phyloP scores from a whole-genome alignment of 2,797 vertebrate species.

The Tamandua tetradactyla region DNA sequence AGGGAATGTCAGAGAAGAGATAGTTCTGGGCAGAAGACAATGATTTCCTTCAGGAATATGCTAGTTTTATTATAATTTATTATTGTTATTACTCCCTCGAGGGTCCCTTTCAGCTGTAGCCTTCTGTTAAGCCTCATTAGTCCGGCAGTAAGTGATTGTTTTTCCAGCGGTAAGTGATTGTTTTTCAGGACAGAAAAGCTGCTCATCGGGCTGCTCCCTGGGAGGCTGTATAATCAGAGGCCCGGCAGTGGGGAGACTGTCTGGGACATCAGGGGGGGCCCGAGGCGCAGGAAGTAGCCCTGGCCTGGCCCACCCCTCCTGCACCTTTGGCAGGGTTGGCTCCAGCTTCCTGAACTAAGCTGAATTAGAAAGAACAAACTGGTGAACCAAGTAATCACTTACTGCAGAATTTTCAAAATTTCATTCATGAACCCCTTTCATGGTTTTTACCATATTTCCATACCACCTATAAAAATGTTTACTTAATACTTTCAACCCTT shows the following conservation, averaged over 20 bases:
- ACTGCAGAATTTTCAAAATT: slow-evolving; percentile 39
- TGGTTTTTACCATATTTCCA: neutral
- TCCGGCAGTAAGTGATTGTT: slow-evolving; percentile 1
- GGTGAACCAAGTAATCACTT: neutral
- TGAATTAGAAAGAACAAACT: slow-evolving; percentile 33
- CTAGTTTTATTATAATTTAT: slow-evolving; percentile 20
- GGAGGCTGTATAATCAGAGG: neutral
- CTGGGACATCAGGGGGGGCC: neutral
- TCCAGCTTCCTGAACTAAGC: neutral
- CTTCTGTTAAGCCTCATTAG: slow-evolving; percentile 28
- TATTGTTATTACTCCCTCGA: slow-evolving; percentile 15
- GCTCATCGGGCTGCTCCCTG: neutral
- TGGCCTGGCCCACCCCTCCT: neutral
- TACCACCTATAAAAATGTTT: neutral
- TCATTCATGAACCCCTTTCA: neutral
- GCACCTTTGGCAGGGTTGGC: neutral
- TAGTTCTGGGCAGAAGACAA: neutral
- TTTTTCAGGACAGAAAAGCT: slow-evolving; percentile 20
- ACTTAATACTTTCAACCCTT: slow-evolving; percentile 1
- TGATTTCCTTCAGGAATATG: neutral
- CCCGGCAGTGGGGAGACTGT: neutral
- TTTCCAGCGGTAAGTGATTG: slow-evolving; percentile 27
- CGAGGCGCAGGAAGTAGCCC: neutral
- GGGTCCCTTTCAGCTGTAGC: neutral
- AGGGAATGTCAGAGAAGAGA: neutral